phyloP scores from a whole-genome alignment of 1,140 invertebrate species.

The Rhagoletis zephyria region DNA sequence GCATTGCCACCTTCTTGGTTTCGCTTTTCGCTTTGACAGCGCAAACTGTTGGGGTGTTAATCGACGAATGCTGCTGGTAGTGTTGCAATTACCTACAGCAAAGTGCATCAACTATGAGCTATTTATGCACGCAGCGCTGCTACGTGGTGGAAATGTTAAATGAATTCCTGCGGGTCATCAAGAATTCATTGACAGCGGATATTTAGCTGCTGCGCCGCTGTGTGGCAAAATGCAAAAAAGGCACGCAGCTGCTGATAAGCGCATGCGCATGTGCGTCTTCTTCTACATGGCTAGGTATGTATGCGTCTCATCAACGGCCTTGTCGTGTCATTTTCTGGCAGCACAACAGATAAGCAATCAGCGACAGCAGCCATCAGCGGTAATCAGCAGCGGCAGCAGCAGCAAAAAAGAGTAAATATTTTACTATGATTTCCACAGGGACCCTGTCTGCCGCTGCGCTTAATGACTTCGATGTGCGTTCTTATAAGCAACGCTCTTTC shows the following conservation, averaged over 20 bases:
- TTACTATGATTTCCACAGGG: constrained; percentile 9
- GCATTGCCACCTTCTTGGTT: background rate
- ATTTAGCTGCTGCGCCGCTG: no score
- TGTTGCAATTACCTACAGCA: background rate
- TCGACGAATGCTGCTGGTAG: background rate
- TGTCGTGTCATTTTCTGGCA: no score
- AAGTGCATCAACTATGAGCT: background rate
- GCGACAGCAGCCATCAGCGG: background rate
- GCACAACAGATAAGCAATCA: background rate
- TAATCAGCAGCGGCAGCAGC: background rate
- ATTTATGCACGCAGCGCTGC: background rate
- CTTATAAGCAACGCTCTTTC: background rate
- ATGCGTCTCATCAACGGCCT: background rate
- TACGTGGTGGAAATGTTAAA: constrained; percentile 2
- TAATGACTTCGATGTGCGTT: background rate
- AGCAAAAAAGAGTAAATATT: background rate
- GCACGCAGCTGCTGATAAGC: background rate
- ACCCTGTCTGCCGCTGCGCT: constrained; percentile 8
- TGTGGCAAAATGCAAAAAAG: no score
- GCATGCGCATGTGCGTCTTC: background rate
- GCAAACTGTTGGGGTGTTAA: background rate
- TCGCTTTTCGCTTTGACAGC: background rate
- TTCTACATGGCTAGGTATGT: background rate
- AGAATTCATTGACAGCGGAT: background rate
- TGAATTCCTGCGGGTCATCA: constrained; percentile 28